Percentiles rank a stretch among this genome's conserved stretches.
Conservation (phyloP, 64 coral and sea anemone species). For the Porites australiensis region DNA sequence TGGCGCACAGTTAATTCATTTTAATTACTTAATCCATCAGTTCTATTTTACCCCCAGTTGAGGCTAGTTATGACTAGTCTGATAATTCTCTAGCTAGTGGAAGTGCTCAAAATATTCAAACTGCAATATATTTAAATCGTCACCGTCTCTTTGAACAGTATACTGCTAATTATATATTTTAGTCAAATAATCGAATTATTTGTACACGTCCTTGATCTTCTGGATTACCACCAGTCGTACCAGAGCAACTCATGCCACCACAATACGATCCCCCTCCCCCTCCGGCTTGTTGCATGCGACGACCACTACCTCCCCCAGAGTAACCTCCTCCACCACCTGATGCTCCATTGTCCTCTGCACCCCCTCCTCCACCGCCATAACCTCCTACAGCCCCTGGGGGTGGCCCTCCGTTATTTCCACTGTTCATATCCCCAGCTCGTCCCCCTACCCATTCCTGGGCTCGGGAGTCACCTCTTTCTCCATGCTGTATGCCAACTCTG, state of each 20-base stretch:
- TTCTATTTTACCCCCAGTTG: too few species aligned
- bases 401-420: slow-evolving; percentile 48
- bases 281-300: neutral
- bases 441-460: slow-evolving; percentile 40
- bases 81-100: too few species aligned
- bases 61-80: too few species aligned
- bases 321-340: neutral
- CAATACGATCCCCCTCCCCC: slow-evolving; percentile 1
- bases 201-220: neutral
- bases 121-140: too few species aligned
- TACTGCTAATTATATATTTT: too few species aligned
- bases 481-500: neutral
- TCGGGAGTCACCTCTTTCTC: slow-evolving; percentile 33
- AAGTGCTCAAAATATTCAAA: too few species aligned
- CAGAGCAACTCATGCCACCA: neutral
- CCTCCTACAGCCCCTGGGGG: slow-evolving; percentile 13
- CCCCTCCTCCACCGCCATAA: neutral
- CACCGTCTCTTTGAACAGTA: too few species aligned
- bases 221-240: neutral
- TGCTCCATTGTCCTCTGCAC: neutral
- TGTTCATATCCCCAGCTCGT: slow-evolving; percentile 50
- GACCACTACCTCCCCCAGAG: slow-evolving; percentile 6
- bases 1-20: too few species aligned
- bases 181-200: neutral
- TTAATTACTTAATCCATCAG: too few species aligned